These are phyloP conservation scores for Nebria ingens DNA, from an alignment of 1,140 invertebrate genomes.

Conservation along the genomic window DNA sequence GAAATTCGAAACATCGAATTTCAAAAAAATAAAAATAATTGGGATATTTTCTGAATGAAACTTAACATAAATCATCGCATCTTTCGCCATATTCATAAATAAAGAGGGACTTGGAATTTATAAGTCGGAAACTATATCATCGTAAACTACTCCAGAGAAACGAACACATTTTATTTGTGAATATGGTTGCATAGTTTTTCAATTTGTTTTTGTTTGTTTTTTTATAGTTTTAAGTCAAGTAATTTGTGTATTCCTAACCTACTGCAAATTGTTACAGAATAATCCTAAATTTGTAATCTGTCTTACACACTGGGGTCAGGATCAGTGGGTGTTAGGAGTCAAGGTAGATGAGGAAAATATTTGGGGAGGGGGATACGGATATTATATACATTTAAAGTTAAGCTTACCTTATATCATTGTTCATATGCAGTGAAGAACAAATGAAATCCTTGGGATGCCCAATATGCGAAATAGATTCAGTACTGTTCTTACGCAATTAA, in stretches of 20 bases:
- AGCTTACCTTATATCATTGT: not conserved
- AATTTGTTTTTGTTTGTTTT: not conserved
- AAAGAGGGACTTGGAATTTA: not conserved
- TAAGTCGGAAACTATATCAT: not conserved
- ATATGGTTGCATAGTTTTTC: not conserved
- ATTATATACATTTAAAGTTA: constrained; percentile 9
- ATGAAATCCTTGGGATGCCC: too few relatives aligned
- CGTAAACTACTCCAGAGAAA: not conserved
- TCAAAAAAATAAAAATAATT: not conserved
- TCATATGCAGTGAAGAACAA: not conserved
- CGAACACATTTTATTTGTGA: not conserved
- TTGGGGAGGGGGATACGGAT: too few relatives aligned
- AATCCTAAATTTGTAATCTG: not conserved
- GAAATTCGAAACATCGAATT: too few relatives aligned
- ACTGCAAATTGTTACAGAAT: not conserved
- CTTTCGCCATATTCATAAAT: not conserved
- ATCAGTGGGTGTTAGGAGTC: too few relatives aligned
- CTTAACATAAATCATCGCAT: not conserved
- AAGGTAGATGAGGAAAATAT: too few relatives aligned
- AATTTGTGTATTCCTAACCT: not conserved
- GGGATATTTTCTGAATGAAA: not conserved
- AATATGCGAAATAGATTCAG: too few relatives aligned
- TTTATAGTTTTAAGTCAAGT: not conserved
- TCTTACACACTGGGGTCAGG: not conserved
- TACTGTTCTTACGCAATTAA: not conserved